Evolutionary conservation across 2,113 vertebrate genomes (phyloP).

Genomic region (Pachycephala philippinensis): DNA sequence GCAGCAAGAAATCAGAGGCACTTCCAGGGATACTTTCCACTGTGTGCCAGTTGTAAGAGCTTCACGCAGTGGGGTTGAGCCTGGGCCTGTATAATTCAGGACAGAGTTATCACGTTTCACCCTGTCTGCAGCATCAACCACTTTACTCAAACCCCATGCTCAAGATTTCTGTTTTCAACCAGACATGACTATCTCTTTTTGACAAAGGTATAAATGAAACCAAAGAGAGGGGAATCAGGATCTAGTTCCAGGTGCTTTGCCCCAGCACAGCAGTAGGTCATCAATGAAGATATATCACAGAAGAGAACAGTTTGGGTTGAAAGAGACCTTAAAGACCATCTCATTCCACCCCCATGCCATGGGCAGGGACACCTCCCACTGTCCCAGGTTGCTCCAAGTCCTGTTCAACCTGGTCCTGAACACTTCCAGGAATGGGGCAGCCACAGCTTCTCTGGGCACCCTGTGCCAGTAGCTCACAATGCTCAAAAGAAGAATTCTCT

Average conservation of each 20-base stretch:
- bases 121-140: not conserved
- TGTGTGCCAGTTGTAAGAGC: not conserved
- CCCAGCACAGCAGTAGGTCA: not conserved
- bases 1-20: slow-evolving; percentile 36
- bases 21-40: slow-evolving; percentile 36
- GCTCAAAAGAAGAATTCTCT: not conserved
- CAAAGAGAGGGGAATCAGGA: not conserved
- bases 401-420: not conserved
- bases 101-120: slow-evolving; percentile 28
- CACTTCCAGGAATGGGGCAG: not conserved
- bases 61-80: not conserved
- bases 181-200: not conserved
- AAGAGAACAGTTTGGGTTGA: not conserved
- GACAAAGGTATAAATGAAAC: not conserved
- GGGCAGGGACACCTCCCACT: not conserved
- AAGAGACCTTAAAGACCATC: not conserved
- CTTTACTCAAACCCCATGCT: not conserved
- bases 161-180: not conserved
- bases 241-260: not conserved
- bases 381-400: not conserved
- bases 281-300: not conserved
- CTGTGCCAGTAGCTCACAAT: not conserved
- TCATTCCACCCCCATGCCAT: not conserved
- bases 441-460: not conserved
- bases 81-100: slow-evolving; percentile 28